phyloP scores from a whole-genome alignment of 2,113 vertebrate genomes.

The Suncus etruscus region DNA sequence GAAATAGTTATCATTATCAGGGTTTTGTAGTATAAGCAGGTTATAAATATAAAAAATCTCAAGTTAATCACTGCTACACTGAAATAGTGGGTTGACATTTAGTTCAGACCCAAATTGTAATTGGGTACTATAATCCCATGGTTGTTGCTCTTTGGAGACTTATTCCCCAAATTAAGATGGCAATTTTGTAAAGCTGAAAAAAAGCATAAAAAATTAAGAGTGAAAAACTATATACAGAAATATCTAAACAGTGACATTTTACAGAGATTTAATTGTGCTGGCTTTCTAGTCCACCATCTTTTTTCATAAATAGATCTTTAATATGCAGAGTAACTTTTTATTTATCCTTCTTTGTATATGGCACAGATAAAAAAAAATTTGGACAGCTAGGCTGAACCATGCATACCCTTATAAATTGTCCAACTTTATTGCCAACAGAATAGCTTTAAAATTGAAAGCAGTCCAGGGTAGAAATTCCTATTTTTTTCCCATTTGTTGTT shows the following conservation, averaged over 20 bases:
- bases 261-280: slow-evolving; percentile 57
- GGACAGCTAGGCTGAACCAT: slow-evolving; percentile 25
- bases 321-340: slow-evolving; percentile 66
- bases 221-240: slow-evolving; percentile 54
- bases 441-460: slow-evolving; percentile 78
- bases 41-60: slow-evolving; percentile 54
- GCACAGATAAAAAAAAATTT: slow-evolving; percentile 81
- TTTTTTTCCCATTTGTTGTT: slow-evolving; percentile 68
- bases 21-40: slow-evolving; percentile 56
- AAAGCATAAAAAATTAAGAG: slow-evolving; percentile 26
- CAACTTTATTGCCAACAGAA: slow-evolving; percentile 69
- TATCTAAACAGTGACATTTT: slow-evolving; percentile 49
- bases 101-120: slow-evolving; percentile 31
- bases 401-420: slow-evolving; percentile 74
- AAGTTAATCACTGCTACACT: slow-evolving; percentile 52
- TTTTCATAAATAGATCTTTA: slow-evolving; percentile 59
- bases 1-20: slow-evolving; percentile 7
- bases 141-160: slow-evolving; percentile 57
- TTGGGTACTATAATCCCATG: slow-evolving; percentile 3
- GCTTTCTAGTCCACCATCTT: neutral
- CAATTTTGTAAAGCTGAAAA: slow-evolving; percentile 15
- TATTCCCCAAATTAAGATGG: slow-evolving; percentile 50
- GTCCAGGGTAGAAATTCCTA: slow-evolving; percentile 62
- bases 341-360: slow-evolving; percentile 76
- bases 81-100: slow-evolving; percentile 34